Evolutionary conservation across 2,113 vertebrate species (phyloP).

Genomic region (Riparia riparia): DNA sequence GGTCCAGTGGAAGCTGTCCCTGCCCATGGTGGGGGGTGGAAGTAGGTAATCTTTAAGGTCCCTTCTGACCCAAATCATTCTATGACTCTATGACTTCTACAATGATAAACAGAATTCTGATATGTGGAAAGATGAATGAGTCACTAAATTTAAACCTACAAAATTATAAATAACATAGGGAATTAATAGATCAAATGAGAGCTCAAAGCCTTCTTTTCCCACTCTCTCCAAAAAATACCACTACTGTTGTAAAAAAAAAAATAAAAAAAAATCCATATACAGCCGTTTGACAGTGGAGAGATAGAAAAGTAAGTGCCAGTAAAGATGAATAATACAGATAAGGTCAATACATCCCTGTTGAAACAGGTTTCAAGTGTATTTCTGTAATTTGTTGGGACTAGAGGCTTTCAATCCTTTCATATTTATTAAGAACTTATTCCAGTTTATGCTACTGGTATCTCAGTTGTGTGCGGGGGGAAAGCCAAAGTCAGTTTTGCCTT

Average conservation of each 20-base stretch:
- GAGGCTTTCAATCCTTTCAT: not conserved
- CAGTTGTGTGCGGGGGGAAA: not conserved
- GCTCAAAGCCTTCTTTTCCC: not conserved
- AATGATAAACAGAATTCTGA: not conserved
- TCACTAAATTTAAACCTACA: not conserved
- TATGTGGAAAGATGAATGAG: not conserved
- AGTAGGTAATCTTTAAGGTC: not conserved
- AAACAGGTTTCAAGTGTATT: not conserved
- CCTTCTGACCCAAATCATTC: not conserved
- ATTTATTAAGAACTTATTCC: not conserved
- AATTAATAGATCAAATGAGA: not conserved
- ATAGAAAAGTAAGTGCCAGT: not conserved
- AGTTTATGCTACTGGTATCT: not conserved
- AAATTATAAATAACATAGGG: not conserved
- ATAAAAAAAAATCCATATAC: fast-evolving
- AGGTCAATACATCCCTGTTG: not conserved
- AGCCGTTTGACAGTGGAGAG: not conserved
- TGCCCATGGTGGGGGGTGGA: not conserved
- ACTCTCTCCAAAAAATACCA: not conserved
- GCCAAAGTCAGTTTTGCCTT: not conserved
- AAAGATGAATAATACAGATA: not conserved
- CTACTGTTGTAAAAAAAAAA: not conserved
- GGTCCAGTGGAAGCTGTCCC: not conserved
- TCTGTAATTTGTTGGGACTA: not conserved
- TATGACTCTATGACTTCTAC: not conserved